Conservation (phyloP, 2,888 invertebrate genomes). For the Scaptodrosophila latifasciaeformis region DNA sequence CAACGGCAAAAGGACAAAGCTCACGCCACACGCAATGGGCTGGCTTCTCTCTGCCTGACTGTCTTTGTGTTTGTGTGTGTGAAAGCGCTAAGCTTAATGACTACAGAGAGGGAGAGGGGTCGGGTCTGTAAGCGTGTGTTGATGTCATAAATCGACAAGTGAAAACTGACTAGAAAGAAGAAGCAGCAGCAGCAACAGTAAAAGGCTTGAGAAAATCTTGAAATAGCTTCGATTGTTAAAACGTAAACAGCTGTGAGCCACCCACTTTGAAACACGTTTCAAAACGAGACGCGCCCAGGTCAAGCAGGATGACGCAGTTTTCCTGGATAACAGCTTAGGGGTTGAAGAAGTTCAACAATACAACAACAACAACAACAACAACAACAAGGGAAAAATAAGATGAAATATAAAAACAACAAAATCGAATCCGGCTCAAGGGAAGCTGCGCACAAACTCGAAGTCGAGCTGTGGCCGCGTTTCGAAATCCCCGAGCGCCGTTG, state of each 20-base stretch:
- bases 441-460: conserved; percentile 45
- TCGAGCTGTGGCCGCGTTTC: conserved; percentile 48
- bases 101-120: not conserved
- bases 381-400: conserved; percentile 28
- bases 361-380: conserved; percentile 7
- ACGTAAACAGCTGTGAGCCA: conserved; percentile 50
- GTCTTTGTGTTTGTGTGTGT: not conserved
- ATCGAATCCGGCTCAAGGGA: conserved; percentile 42
- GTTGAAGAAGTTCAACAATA: conserved; percentile 46
- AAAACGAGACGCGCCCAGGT: conserved; percentile 33
- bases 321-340: conserved; percentile 12
- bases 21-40: conserved; percentile 5
- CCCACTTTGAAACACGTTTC: conserved; percentile 59
- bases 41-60: not conserved
- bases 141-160: conserved; percentile 50
- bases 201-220: not conserved
- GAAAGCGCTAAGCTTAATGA: conserved; percentile 15
- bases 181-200: too few species aligned
- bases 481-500: conserved; percentile 37
- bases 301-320: not conserved
- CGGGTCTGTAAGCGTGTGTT: conserved; percentile 49
- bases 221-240: not conserved
- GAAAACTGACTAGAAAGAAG: conserved; percentile 10
- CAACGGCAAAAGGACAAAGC: too few species aligned
- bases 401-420: too few species aligned